These are phyloP conservation scores for Oryzias curvinotus DNA, from an alignment of 2,113 vertebrate species.

Conservation along the genomic window DNA sequence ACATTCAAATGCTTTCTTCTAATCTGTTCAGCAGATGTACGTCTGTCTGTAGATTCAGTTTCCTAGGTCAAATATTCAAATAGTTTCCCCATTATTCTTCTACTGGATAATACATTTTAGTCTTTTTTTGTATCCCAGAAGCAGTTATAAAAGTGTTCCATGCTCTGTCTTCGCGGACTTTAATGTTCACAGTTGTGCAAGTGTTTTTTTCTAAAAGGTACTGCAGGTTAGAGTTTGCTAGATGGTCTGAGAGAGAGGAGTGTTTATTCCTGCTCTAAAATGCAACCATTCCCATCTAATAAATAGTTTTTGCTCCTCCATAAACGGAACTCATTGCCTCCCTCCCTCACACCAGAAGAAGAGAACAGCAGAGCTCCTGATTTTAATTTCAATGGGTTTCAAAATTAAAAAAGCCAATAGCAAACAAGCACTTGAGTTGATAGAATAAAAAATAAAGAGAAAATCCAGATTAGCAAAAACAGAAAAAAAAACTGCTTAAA, in stretches of 20 bases:
- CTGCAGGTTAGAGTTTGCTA: background rate
- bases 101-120: constrained; percentile 15
- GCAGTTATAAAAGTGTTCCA: background rate
- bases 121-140: constrained; percentile 15
- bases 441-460: constrained; percentile 31
- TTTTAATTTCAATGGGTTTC: constrained; percentile 58
- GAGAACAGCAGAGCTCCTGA: constrained; percentile 21
- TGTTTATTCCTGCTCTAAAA: background rate
- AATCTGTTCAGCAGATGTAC: constrained; percentile 62
- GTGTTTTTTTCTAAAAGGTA: background rate
- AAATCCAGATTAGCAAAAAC: constrained; percentile 39
- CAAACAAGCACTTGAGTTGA: constrained; percentile 26
- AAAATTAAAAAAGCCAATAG: constrained; percentile 32
- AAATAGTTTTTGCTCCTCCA: constrained; percentile 20
- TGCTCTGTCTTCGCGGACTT: too few relatives aligned
- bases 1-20: constrained; percentile 52
- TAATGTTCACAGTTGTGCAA: background rate
- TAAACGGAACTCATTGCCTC: constrained; percentile 12
- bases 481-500: background rate
- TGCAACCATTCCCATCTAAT: constrained; percentile 8
- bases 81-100: constrained; percentile 20
- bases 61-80: constrained; percentile 33
- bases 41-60: constrained; percentile 27
- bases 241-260: too few relatives aligned
- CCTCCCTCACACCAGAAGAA: constrained; percentile 20